phyloP scores from a whole-genome alignment of 2,888 invertebrate genomes.

The Sialis lutaria region DNA sequence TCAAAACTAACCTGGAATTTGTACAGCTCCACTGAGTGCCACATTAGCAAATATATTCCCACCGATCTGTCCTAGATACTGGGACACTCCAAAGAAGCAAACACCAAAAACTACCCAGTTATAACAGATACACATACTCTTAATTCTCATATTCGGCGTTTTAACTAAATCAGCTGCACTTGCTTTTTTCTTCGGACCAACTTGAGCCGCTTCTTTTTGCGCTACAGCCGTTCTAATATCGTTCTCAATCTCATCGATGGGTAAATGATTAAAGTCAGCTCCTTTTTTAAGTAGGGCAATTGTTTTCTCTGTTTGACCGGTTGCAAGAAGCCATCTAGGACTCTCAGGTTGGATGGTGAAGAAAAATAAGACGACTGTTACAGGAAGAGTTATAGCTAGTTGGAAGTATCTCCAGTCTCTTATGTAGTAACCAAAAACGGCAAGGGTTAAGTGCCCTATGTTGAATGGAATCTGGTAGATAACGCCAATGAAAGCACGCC shows the following conservation, averaged over 20 bases:
- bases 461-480: constrained; percentile 1
- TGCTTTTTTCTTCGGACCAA: constrained; percentile 9
- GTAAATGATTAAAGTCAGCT: constrained; percentile 35
- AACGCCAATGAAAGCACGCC: constrained; percentile 1
- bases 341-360: constrained; percentile 44
- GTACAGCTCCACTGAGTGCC: constrained; percentile 57
- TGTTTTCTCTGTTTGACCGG: constrained; percentile 44
- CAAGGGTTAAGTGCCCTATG: constrained; percentile 4
- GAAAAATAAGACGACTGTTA: constrained; percentile 22
- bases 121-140: constrained; percentile 55
- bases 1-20: constrained; percentile 40
- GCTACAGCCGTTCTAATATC: neutral
- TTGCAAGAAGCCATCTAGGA: constrained; percentile 47
- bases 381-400: constrained; percentile 43
- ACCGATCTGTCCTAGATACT: constrained; percentile 62
- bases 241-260: constrained; percentile 1
- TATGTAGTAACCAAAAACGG: constrained; percentile 18
- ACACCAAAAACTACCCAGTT: constrained; percentile 75
- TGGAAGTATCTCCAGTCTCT: constrained; percentile 49
- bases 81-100: constrained; percentile 78
- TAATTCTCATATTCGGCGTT: constrained; percentile 48
- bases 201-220: too few species aligned
- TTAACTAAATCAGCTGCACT: constrained; percentile 44
- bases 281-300: constrained; percentile 38
- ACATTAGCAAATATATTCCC: constrained; percentile 74